phyloP scores from a whole-genome alignment of 2,797 vertebrate genomes.

The Hoplostethus atlanticus region DNA sequence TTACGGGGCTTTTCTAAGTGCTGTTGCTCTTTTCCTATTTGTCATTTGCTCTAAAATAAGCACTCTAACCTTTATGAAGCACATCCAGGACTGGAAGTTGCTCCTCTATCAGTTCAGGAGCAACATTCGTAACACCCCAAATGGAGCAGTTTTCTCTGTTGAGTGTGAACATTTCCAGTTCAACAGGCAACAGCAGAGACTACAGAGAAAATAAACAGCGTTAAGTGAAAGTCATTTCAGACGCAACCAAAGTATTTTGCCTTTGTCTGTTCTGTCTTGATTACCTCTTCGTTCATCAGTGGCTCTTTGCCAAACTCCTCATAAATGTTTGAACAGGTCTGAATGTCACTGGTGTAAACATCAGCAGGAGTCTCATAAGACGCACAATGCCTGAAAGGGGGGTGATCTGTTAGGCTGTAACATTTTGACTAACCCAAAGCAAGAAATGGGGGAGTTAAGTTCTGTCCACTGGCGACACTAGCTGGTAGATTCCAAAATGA shows the following conservation, averaged over 20 bases:
- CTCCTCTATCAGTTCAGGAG: slow-evolving; percentile 74
- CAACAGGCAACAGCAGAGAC: slow-evolving; percentile 81
- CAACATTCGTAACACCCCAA: slow-evolving; percentile 68
- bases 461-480: background rate
- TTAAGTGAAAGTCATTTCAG: background rate
- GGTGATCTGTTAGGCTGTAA: slow-evolving; percentile 11
- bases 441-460: background rate
- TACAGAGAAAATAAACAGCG: slow-evolving; percentile 65
- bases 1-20: background rate
- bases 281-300: slow-evolving; percentile 84
- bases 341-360: background rate
- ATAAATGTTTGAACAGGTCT: slow-evolving; percentile 25
- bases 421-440: background rate
- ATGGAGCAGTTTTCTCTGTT: slow-evolving; percentile 52
- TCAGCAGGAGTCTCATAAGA: slow-evolving; percentile 59
- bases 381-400: slow-evolving; percentile 55
- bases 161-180: slow-evolving; percentile 67
- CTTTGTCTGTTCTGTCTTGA: background rate
- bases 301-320: slow-evolving; percentile 84
- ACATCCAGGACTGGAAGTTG: slow-evolving; percentile 67
- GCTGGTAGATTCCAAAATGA: background rate
- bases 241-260: background rate
- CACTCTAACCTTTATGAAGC: slow-evolving; percentile 79
- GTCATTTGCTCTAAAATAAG: background rate
- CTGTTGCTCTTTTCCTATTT: background rate